A percentile compares a stretch with the other conserved stretches of the same genome.
Conservation (phyloP, 1,140 invertebrate species). For the Pectinophora gossypiella region DNA sequence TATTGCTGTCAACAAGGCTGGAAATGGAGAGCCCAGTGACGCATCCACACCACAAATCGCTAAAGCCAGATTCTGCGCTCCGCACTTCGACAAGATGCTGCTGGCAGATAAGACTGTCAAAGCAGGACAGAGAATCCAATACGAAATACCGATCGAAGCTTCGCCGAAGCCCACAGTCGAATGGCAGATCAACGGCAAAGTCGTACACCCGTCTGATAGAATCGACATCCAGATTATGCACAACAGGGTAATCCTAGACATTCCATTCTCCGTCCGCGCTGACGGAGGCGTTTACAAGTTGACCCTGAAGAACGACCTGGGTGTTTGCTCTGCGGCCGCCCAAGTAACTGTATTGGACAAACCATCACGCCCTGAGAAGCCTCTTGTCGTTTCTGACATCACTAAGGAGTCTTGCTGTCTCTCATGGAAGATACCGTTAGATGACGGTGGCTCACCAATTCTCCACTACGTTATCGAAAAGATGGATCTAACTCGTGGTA, state of each 20-base stretch:
- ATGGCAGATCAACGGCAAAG: constrained; percentile 93
- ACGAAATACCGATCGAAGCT: constrained; percentile 91
- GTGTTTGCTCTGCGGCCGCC: constrained; percentile 86
- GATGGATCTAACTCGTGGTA: constrained; percentile 95
- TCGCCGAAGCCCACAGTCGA: constrained; percentile 88
- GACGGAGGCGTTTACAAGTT: constrained; percentile 92
- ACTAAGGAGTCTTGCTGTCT: constrained; percentile 93
- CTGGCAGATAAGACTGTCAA: constrained; percentile 92
- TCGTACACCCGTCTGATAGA: constrained; percentile 80
- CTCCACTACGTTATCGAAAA: constrained; percentile 98
- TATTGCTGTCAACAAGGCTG: constrained; percentile 97
- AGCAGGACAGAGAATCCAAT: constrained; percentile 93
- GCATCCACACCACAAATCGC: constrained; percentile 89
- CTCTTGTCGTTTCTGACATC: constrained; percentile 88
- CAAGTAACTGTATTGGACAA: constrained; percentile 93
- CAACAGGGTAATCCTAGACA: constrained; percentile 89
- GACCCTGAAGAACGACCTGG: constrained; percentile 90
- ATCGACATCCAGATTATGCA: constrained; percentile 84
- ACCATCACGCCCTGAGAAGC: constrained; percentile 91
- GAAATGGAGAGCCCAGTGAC: constrained; percentile 95
- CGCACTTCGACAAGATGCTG: constrained; percentile 88
- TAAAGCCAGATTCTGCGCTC: constrained; percentile 90
- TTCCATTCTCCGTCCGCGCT: constrained; percentile 86
- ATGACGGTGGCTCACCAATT: constrained; percentile 95
- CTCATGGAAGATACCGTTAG: constrained; percentile 87